Evolutionary conservation across 2,113 vertebrate genomes (phyloP), one percentile per base, ranked within the genome.

Genomic region (Lepus americanus): DNA sequence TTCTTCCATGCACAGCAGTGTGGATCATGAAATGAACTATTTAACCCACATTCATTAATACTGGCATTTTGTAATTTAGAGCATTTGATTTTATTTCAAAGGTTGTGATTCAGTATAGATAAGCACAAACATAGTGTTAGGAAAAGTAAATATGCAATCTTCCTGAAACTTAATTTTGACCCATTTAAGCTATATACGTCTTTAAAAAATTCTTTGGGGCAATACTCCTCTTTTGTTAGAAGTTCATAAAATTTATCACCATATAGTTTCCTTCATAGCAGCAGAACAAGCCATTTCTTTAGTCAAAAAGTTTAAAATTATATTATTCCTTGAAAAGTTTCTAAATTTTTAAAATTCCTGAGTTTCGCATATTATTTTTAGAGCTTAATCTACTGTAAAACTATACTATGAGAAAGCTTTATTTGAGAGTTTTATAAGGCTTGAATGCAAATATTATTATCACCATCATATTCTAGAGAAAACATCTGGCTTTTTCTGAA

Each of bases 91-190:
- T 93, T 77, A 63, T 95, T 66, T 93, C 83, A 61, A 72, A 87
- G 90, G 92, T 44, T 96, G 27, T 90, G 72, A 88, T 92, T 89
- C 69, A 84, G 0, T 74, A 88, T 92, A 90, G 79, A 78, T 93
- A 95, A 96, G 90, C 86, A 97, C 90, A 97, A 61, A 86, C 67
- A 76, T 53, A 94, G 74, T 85, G 72, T 87, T 97, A 80, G 72
- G 36, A 51, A 96, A 92, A 92, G 53, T 69, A 93, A 96, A 94
- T 92, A 92, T 87, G 64, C 81, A 89, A 2, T 95, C n/a, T 85
- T 96, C 67, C 33, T 92, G 82, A 94, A 95, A 85, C 66, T 89
- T 92, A 82, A 90, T 80, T 88, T 96, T 76, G 94, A 72, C 14
- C 9, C 55, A n/a, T 88, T 44, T 79, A 91, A 97, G 67, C 79